A percentile compares a stretch with the other conserved stretches of the same genome.
These are phyloP conservation scores for Centropus bengalensis DNA, from an alignment of 2,113 vertebrate genomes.

Conservation along the genomic window DNA sequence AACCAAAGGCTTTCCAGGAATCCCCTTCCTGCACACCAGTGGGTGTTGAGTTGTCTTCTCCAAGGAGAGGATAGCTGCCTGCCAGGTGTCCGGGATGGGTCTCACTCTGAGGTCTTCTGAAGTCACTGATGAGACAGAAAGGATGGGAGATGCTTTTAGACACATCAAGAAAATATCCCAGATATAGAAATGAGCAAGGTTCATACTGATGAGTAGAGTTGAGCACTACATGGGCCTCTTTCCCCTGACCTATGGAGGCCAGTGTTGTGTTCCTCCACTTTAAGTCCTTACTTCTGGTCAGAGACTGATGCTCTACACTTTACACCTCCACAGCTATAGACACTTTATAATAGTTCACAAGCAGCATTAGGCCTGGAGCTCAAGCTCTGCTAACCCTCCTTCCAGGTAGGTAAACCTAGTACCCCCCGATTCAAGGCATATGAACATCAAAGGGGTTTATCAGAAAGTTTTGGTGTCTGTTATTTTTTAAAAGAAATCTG, in stretches of 20 bases:
- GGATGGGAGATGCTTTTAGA: background rate
- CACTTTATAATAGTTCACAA: background rate
- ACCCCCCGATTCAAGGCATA: background rate
- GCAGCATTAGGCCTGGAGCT: background rate
- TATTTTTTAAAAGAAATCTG: background rate
- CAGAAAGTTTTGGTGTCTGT: background rate
- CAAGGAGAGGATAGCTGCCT: background rate
- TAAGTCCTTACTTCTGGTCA: background rate
- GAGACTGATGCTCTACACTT: background rate
- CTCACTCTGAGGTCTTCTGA: background rate
- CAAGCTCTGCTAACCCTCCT: background rate
- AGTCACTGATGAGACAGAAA: background rate
- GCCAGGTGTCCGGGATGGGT: background rate
- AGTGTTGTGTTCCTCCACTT: background rate
- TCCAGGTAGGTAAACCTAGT: background rate
- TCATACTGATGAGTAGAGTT: background rate
- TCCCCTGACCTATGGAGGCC: rapidly evolving
- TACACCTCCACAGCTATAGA: background rate
- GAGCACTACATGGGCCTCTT: background rate
- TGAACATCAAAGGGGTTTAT: background rate
- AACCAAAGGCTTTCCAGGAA: background rate
- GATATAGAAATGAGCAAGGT: background rate
- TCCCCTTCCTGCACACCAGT: background rate
- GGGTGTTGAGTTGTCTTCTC: background rate
- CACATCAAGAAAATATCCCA: background rate